Evolutionary conservation across 2,797 vertebrate species (phyloP).

Genomic region (Poecilia wingei): DNA sequence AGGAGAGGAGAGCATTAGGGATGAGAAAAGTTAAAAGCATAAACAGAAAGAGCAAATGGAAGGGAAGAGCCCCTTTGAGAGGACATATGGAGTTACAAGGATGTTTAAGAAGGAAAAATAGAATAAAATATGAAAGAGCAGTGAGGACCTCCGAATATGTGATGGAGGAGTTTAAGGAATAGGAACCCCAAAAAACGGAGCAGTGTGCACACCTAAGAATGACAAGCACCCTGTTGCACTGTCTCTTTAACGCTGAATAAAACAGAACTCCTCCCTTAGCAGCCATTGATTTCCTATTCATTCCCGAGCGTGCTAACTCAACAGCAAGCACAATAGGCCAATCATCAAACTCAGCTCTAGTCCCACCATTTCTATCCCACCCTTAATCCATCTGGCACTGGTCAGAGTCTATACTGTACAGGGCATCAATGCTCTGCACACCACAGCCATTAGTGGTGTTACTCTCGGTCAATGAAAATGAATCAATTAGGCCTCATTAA

Average conservation of each 20-base stretch:
- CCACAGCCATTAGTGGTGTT: constrained; percentile 71
- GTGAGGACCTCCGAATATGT: not conserved
- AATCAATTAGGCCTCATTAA: constrained; percentile 80
- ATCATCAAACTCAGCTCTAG: constrained; percentile 79
- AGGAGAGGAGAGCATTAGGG: constrained; percentile 14
- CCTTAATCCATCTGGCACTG: constrained; percentile 74
- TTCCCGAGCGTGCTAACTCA: constrained; percentile 82
- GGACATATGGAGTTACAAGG: not conserved
- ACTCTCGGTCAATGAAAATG: constrained; percentile 76
- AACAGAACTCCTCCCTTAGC: constrained; percentile 64
- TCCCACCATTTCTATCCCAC: constrained; percentile 67
- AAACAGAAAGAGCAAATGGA: not conserved
- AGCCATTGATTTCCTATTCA: constrained; percentile 87
- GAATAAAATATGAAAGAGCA: not conserved
- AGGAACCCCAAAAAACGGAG: not conserved
- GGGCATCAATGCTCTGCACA: constrained; percentile 60
- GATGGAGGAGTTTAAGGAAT: not conserved
- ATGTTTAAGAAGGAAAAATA: not conserved
- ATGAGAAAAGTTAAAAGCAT: not conserved
- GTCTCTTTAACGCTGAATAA: constrained; percentile 71
- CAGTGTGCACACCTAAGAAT: constrained; percentile 25
- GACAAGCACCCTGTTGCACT: constrained; percentile 56
- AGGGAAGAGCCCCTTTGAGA: not conserved
- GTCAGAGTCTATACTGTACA: constrained; percentile 60
- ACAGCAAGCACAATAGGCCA: constrained; percentile 84